Evolutionary conservation across 2,797 vertebrate species (phyloP).

Genomic region (Arvicola amphibius): DNA sequence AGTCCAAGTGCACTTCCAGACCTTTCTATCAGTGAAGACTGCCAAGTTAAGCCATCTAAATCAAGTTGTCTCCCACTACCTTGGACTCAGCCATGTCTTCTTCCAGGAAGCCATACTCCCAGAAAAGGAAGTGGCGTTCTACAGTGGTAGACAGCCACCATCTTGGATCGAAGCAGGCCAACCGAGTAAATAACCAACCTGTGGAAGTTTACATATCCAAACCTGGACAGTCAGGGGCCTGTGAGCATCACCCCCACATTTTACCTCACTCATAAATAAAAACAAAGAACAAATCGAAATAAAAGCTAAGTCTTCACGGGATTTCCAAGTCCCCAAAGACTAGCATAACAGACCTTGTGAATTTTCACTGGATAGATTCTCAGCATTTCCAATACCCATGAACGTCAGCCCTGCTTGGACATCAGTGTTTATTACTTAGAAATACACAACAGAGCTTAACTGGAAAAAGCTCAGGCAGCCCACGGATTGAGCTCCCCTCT

Average conservation of each 20-base stretch:
- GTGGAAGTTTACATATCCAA: not conserved
- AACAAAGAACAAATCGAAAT: not conserved
- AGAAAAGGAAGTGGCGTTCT: not conserved
- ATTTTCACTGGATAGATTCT: not conserved
- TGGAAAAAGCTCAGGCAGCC: constrained; percentile 13
- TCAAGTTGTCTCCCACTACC: not conserved
- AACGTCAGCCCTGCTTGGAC: not conserved
- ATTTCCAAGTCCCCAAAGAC: not conserved
- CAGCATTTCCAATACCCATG: not conserved
- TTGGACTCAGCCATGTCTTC: not conserved
- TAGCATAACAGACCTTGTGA: not conserved
- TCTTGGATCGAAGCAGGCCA: not conserved
- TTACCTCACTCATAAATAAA: not conserved
- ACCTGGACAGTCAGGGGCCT: not conserved
- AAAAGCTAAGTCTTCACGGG: not conserved
- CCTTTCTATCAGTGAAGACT: not conserved
- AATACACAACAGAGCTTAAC: not conserved
- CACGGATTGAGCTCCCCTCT: not conserved
- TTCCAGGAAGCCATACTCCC: not conserved
- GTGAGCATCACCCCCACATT: not conserved
- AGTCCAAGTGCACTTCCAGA: not conserved
- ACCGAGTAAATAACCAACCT: not conserved
- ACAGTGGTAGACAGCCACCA: not conserved
- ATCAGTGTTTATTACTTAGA: not conserved
- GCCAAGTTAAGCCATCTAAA: not conserved